Conservation (phyloP, 1,140 invertebrate genomes). For the Drosophila oshimai region DNA sequence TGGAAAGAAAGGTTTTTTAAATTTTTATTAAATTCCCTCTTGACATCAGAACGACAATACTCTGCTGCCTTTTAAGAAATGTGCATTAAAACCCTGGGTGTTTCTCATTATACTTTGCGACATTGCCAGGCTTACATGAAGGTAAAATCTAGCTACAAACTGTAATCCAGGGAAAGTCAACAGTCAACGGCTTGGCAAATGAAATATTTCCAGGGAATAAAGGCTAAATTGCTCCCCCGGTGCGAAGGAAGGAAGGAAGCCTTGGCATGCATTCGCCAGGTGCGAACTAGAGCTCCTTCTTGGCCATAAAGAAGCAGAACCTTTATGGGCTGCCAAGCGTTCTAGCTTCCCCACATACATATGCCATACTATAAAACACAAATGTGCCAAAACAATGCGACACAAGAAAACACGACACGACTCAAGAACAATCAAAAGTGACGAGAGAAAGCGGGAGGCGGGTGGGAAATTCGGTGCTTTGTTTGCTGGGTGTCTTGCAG, state of each 20-base stretch:
- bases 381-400: slow-evolving; percentile 18
- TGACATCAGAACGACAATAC: neutral
- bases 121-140: neutral
- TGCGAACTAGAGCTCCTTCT: slow-evolving; percentile 21
- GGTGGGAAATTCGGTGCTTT: slow-evolving; percentile 17
- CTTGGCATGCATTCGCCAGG: slow-evolving; percentile 10
- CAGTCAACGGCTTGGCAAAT: neutral
- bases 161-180: slow-evolving; percentile 4
- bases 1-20: no score
- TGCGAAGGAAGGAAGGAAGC: neutral
- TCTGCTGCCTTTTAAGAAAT: neutral
- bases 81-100: neutral
- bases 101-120: neutral
- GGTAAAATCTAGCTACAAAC: neutral
- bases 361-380: neutral
- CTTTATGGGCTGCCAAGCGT: slow-evolving; percentile 17
- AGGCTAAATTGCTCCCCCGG: slow-evolving; percentile 8
- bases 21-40: no score
- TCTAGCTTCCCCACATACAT: slow-evolving; percentile 1
- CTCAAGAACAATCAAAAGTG: slow-evolving; percentile 39
- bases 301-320: slow-evolving; percentile 16
- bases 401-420: slow-evolving; percentile 13
- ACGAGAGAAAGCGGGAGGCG: neutral
- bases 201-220: slow-evolving; percentile 15
- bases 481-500: slow-evolving; percentile 37